Percentiles rank a stretch among this genome's conserved stretches.
Evolutionary conservation across 2,888 invertebrate genomes (phyloP).

Genomic region (Phoronis australis): DNA sequence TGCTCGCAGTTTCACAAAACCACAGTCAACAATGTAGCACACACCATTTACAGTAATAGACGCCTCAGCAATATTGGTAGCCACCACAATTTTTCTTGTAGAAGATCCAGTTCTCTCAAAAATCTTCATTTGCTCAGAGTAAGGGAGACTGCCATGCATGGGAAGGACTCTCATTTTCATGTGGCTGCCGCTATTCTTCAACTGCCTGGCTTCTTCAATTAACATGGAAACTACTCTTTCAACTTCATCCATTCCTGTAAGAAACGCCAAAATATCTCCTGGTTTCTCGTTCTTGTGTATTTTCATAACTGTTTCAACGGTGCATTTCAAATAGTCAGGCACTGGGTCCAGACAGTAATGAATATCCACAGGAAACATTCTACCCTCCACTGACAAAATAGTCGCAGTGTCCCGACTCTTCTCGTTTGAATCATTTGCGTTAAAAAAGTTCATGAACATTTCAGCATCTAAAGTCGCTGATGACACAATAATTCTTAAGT

Average conservation of each 20-base stretch:
- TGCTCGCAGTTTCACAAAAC: conserved; percentile 90
- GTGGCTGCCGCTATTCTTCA: conserved; percentile 27
- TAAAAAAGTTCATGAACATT: conserved; percentile 58
- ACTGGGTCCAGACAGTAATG: conserved; percentile 74
- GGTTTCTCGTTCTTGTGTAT: conserved; percentile 67
- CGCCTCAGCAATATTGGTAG: conserved; percentile 96
- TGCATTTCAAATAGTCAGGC: conserved; percentile 80
- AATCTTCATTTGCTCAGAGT: conserved; percentile 75
- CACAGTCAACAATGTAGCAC: conserved; percentile 95
- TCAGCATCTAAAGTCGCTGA: conserved; percentile 96
- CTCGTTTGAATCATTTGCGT: conserved; percentile 55
- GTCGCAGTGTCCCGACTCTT: conserved; percentile 64
- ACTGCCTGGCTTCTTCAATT: conserved; percentile 43
- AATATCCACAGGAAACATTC: conserved; percentile 80
- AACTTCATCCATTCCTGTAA: conserved; percentile 73
- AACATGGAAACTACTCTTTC: conserved; percentile 61
- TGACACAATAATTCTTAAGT: conserved; percentile 78
- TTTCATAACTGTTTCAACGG: conserved; percentile 81
- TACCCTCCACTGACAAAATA: conserved; percentile 81
- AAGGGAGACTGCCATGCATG: conserved; percentile 86
- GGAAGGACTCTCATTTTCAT: conserved; percentile 66
- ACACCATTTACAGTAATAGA: conserved; percentile 91
- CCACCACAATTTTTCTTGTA: conserved; percentile 80
- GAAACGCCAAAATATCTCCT: conserved; percentile 86
- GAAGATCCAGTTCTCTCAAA: conserved; percentile 67